Conservation (phyloP, 2,113 vertebrate genomes). For the Pelusios castaneus region DNA sequence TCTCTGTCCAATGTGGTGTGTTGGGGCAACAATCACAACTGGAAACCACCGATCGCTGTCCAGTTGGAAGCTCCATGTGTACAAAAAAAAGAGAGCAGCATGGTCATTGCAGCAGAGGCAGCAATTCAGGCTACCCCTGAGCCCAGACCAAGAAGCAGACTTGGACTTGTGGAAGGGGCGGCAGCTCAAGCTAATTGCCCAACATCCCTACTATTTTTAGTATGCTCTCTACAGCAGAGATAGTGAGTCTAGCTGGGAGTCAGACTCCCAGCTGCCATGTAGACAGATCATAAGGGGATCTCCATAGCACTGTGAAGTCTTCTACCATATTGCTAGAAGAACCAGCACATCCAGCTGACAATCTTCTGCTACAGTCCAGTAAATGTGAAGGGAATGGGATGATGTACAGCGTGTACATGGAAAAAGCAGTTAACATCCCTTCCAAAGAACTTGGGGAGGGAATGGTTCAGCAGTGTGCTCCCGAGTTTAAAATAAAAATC, state of each 20-base stretch:
- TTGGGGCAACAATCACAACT: no score
- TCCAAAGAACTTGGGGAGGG: neutral
- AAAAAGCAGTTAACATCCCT: neutral
- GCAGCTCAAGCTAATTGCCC: no score
- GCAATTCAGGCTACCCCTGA: no score
- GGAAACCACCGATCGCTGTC: no score
- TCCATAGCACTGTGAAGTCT: neutral
- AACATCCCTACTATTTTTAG: neutral
- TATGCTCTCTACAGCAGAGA: neutral
- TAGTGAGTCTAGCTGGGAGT: no score
- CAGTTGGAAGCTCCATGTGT: no score
- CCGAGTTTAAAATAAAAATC: neutral
- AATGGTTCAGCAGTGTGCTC: neutral
- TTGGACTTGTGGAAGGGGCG: no score
- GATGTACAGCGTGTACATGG: neutral
- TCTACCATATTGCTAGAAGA: neutral
- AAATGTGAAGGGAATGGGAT: neutral
- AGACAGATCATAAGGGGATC: neutral
- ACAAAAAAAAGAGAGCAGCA: no score
- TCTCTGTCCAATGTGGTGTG: no score
- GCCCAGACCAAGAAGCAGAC: no score
- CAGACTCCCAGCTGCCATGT: neutral
- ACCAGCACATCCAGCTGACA: neutral
- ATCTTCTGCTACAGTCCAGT: neutral
- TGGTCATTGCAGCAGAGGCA: no score